These are phyloP conservation scores for Acanthosoma haemorrhoidale DNA, from an alignment of 2,888 invertebrate genomes.

Conservation along the genomic window DNA sequence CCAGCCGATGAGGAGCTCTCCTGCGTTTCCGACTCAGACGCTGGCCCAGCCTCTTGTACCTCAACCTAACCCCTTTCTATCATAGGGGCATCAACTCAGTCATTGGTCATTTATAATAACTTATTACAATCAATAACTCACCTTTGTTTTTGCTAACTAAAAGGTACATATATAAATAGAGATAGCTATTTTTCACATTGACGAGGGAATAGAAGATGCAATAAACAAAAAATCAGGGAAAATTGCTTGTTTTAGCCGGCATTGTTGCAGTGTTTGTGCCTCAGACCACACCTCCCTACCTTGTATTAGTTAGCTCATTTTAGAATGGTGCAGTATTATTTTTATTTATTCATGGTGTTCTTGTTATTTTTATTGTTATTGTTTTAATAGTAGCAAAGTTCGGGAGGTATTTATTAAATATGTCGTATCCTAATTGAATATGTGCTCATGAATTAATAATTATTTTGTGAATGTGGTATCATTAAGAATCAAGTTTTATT, in stretches of 20 bases:
- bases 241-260: background rate
- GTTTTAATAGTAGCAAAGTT: background rate
- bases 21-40: conserved; percentile 33
- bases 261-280: conserved; percentile 4
- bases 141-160: background rate
- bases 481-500: background rate
- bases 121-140: background rate
- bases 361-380: conserved; percentile 5
- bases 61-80: conserved; percentile 59
- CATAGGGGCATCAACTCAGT: conserved; percentile 48
- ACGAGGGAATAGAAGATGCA: background rate
- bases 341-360: background rate
- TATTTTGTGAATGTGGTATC: no score
- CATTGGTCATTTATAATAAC: background rate
- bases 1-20: conserved; percentile 35
- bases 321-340: conserved; percentile 28
- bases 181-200: background rate
- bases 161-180: background rate
- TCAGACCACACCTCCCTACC: background rate
- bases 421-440: background rate
- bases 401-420: background rate
- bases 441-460: background rate
- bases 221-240: background rate
- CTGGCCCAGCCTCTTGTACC: conserved; percentile 42
- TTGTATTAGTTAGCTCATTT: conserved; percentile 15